Base-by-base conservation (phyloP, 2,797 vertebrate genomes). In the Gallinago nigripennis region DNA sequence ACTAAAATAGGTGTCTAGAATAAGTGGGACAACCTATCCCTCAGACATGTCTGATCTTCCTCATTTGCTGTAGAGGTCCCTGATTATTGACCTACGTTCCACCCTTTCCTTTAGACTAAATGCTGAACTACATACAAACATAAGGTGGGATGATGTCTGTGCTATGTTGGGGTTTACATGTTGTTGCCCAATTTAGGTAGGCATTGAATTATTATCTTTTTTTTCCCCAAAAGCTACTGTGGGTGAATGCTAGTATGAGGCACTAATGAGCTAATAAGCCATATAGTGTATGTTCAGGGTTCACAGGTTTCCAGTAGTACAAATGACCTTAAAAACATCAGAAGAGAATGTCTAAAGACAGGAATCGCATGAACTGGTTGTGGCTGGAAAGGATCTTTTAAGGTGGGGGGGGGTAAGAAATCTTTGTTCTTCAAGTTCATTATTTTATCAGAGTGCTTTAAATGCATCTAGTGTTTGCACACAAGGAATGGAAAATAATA, bases 21-120 rank as follows among this genome's bases (percentile, higher is more conserved):
- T 92, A 94, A 94, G 20, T 94, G 76, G 94, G 91, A 78, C 95
- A 91, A 88, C 78, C 91, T 70, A 43, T 87, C 53, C 89, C 82
- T 89, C 39, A 35, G 85, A 94, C 87, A 19, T 90, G 39, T 53
- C 31, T 92, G 43, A 56, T 89, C 64, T 85, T 85, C 18, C 51
- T 69, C 6, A 1, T 87, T 91, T 83, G 46, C 79, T 86, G 28
- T 28, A 65, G 53, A 81, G 39, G 25, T 71, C 65, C 57, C 37
- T 81, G 61, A 23, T 86, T 83, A 75, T 41, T 75, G 72, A 12
- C 12, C 46, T 46, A 4, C 0, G 12, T 72, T 39, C 76, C 45
- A 68, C 24, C 11, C 31, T 45, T 77, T 70, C 35, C 43, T 58
- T 68, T 75, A 12, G 41, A 86, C n/a, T 37, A 90, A 57, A 46